Evolutionary conservation across 53 echinoderm and acorn worm species (phyloP).

Genomic region (Apostichopus leukothele): DNA sequence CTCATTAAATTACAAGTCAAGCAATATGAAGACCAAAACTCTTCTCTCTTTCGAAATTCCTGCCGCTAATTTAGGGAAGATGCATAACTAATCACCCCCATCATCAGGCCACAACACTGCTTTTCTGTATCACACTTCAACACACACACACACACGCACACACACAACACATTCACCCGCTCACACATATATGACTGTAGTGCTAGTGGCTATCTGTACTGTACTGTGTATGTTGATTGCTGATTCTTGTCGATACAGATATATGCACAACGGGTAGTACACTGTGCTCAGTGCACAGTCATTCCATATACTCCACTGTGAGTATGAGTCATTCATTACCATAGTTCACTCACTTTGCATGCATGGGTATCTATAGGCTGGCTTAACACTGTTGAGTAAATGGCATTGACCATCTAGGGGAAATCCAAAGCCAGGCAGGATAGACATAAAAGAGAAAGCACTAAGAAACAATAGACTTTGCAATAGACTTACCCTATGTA

Average conservation of each 20-base stretch:
- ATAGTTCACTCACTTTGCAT: slow-evolving; percentile 27
- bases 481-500: too few relatives aligned
- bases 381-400: not conserved
- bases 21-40: not conserved
- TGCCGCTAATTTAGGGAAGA: not conserved
- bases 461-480: too few relatives aligned
- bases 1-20: not conserved
- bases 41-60: not conserved
- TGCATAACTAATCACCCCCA: slow-evolving; percentile 23
- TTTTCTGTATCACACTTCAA: not conserved
- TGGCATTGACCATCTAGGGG: slow-evolving; percentile 39
- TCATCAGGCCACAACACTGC: not conserved
- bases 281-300: not conserved
- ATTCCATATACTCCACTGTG: not conserved
- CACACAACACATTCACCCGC: not conserved
- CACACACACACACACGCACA: not conserved
- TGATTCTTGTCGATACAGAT: not conserved
- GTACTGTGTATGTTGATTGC: not conserved
- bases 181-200: not conserved
- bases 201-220: not conserved
- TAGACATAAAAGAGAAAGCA: too few relatives aligned
- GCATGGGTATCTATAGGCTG: not conserved
- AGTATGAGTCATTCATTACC: slow-evolving; percentile 39
- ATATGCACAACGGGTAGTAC: not conserved
- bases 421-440: not conserved